Base-by-base conservation (phyloP, 2,888 invertebrate genomes). In the Erebia epiphron region DNA sequence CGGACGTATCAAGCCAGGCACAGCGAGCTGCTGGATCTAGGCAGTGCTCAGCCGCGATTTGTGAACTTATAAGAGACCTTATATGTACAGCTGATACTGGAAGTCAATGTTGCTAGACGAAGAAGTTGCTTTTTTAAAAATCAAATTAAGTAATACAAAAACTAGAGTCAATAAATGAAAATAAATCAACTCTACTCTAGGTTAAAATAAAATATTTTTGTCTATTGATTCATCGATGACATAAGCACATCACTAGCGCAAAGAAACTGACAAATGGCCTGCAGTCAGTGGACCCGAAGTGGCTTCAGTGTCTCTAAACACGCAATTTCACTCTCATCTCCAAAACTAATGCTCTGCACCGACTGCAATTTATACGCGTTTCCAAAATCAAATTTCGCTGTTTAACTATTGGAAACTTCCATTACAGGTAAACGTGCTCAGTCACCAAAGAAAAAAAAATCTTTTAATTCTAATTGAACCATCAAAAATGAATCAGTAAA, bases 281-380 rank as follows among this genome's bases (percentile, higher is more conserved):
- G 76, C 83, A 85, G 86, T 82, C 82, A 83, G 82, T 81, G 83
- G 81, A 81, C 77, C 82, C 79, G 73, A 79, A 77, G 79, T 79
- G 78, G 75, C 80, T 79, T 81, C 85, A 79, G 84, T 85, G 86
- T 87, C 84, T 88, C 86, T 86, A 90, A 89, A 89, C 91, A 91
- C 86, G 84, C 91, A 86, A 92, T 92, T 91, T 90, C 89, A 91
- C 85, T 90, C 88, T 88, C 87, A 91, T 91, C 90, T 87, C 82
- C 79, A 78, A 77, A 86, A 83, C 85, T 84, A 87, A 89, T 89
- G 88, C 81, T 63, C 77, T 82, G 84, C 64, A 76, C 73, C 73
- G 66, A 70, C 68, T 76, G 73, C 78, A 78, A 83, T 86, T 82
- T 81, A 78, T 79, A 79, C 71, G 67, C 67, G 71, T 74, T 75